Conservation (phyloP, 2,888 invertebrate species). For the Tipula lateralis region DNA sequence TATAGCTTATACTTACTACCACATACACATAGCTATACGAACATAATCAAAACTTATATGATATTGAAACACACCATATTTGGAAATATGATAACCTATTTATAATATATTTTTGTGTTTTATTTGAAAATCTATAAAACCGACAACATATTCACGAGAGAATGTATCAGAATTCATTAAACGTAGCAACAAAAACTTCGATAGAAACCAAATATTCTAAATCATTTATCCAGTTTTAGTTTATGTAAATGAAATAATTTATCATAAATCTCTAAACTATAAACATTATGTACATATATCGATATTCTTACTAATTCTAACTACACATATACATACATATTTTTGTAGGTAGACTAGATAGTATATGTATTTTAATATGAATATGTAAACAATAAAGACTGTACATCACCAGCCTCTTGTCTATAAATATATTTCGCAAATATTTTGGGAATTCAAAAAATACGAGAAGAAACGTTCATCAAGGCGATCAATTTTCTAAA, state of each 20-base stretch:
- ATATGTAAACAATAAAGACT: not conserved
- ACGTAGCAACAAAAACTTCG: not conserved
- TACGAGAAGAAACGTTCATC: not conserved
- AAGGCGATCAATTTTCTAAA: not conserved
- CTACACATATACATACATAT: not conserved
- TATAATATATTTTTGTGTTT: not conserved
- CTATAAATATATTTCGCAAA: not conserved
- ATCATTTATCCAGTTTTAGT: not conserved
- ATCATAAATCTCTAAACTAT: not conserved
- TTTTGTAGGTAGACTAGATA: not conserved
- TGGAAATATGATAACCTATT: not conserved
- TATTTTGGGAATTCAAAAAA: not conserved
- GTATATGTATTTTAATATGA: not conserved
- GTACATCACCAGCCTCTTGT: not conserved
- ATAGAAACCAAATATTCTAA: constrained; percentile 11
- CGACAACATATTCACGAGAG: not conserved
- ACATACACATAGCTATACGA: not conserved
- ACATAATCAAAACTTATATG: not conserved
- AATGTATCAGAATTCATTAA: not conserved
- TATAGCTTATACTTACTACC: too few relatives aligned
- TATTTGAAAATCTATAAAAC: constrained; percentile 9
- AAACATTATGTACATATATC: not conserved
- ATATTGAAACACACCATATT: not conserved
- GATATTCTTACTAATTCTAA: not conserved
- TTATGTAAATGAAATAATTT: not conserved